A percentile compares a stretch with the other conserved stretches of the same genome.
These are phyloP conservation scores for Oscheius onirici DNA, from an alignment of 2,888 invertebrate species.

Conservation along the genomic window DNA sequence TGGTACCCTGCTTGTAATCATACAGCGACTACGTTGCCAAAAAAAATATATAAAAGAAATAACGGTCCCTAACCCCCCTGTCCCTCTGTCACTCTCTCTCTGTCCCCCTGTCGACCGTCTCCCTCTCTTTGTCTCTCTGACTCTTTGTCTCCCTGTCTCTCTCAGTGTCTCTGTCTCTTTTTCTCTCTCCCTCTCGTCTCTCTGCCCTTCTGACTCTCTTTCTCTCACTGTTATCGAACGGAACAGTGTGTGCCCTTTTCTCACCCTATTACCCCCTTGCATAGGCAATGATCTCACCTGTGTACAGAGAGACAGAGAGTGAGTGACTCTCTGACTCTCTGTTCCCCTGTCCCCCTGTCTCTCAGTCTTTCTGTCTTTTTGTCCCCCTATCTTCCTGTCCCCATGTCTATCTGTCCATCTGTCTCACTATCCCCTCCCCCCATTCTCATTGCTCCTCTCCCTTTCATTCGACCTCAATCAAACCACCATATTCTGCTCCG, in stretches of 20 bases:
- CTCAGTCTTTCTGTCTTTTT: background rate
- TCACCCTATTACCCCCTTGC: no score
- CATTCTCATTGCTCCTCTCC: background rate
- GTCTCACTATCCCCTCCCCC: background rate
- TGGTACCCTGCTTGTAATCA: no score
- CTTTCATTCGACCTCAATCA: background rate
- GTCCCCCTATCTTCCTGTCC: background rate
- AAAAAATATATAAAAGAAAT: no score
- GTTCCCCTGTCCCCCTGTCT: background rate
- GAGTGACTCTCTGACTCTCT: no score
- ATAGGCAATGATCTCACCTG: no score
- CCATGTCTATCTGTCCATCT: conserved; percentile 8
- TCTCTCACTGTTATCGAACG: background rate
- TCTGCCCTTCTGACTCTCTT: background rate
- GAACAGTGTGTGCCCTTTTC: no score
- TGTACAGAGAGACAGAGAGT: no score
- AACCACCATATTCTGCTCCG: background rate
- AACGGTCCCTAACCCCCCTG: no score
- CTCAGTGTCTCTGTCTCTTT: no score
- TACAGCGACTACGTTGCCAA: no score
- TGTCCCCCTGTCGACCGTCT: background rate
- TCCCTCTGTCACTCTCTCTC: no score
- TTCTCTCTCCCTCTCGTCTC: background rate
- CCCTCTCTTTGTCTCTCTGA: background rate
- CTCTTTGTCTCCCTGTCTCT: no score